Conservation (phyloP, 1,140 invertebrate species). For the Pseudomyrmex flavicornis region DNA sequence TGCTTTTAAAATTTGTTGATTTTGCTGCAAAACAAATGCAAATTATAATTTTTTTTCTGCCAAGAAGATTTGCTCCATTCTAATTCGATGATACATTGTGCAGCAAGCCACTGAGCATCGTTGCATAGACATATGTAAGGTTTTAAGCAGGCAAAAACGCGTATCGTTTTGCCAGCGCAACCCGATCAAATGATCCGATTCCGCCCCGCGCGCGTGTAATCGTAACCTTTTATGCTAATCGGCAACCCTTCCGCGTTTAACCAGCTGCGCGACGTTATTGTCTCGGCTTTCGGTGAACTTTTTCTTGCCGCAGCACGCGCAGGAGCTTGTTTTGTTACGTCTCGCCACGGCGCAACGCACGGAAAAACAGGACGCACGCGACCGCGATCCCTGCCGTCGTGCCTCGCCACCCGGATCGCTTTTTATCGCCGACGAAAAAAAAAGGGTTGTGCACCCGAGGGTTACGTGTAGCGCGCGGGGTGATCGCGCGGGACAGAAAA, state of each 20-base stretch:
- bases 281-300: conserved; percentile 53
- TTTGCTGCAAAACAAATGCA: conserved; percentile 8
- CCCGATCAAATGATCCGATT: conserved; percentile 63
- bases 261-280: conserved; percentile 78
- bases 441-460: conserved; percentile 50
- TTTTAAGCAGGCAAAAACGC: conserved; percentile 43
- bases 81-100: conserved; percentile 11
- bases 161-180: conserved; percentile 45
- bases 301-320: conserved; percentile 48
- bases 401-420: conserved; percentile 52
- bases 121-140: conserved; percentile 17
- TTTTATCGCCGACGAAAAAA: conserved; percentile 58
- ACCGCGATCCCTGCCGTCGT: conserved; percentile 42
- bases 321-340: conserved; percentile 44
- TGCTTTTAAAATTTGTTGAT: neutral
- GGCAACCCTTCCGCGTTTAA: conserved; percentile 81
- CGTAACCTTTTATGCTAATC: conserved; percentile 82
- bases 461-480: conserved; percentile 17
- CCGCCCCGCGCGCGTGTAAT: conserved; percentile 75
- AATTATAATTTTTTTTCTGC: too few species aligned
- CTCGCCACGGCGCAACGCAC: neutral
- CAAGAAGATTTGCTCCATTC: neutral
- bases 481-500: neutral
- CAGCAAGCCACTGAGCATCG: conserved; percentile 23
- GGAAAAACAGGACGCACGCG: conserved; percentile 67